Evolutionary conservation across 1,140 invertebrate genomes (phyloP), one percentile per base, ranked within the genome.

Genomic region (Uloborus diversus): DNA sequence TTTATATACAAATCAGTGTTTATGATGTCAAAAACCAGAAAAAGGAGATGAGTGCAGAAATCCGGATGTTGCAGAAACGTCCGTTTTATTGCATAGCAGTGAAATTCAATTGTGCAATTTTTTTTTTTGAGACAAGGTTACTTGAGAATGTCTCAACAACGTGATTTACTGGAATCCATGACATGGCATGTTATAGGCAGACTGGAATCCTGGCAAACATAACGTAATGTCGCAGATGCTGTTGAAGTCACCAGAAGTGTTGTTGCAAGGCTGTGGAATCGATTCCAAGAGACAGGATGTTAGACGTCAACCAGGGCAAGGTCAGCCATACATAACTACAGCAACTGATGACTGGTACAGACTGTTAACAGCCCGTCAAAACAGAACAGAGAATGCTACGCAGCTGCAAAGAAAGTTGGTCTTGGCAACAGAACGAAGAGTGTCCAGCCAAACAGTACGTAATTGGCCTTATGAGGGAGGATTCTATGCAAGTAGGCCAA

Each of bases 111-210:
- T n/a, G 5, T 51, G 13, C n/a, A n/a, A 20, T 42, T 20, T 51
- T 51, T 51, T 51, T 11, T 51, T 51, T 51, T 51, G n/a, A 51
- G 49, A 51, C 13, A 51, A 20, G 49, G 7, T 51, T 11, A 51
- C 49, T 51, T 5, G n/a, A 20, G 20, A 51, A 33, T 13, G 49
- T 70, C 71, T 73, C 62, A 71, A 42, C 57, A 61, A 27, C n/a
- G 30, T 32, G 13, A 61, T 27, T 7, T 27, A 27, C 14, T 20
- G 7, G 57, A 61, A 75, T 62, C n/a, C 71, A 75, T 62, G 23
- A 9, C 47, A 7, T 75, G 27, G 33, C 23, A 4, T 4, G 20
- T 61, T 61, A 61, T 61, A 5, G 57, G 57, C 5, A 27, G 57
- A 28, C 30, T 61, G 7, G 11, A 61, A n/a, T 27, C 25, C 9